These are phyloP conservation scores for Hippocampus barbouri DNA, from an alignment of 2,113 vertebrate genomes.

Conservation along the genomic window DNA sequence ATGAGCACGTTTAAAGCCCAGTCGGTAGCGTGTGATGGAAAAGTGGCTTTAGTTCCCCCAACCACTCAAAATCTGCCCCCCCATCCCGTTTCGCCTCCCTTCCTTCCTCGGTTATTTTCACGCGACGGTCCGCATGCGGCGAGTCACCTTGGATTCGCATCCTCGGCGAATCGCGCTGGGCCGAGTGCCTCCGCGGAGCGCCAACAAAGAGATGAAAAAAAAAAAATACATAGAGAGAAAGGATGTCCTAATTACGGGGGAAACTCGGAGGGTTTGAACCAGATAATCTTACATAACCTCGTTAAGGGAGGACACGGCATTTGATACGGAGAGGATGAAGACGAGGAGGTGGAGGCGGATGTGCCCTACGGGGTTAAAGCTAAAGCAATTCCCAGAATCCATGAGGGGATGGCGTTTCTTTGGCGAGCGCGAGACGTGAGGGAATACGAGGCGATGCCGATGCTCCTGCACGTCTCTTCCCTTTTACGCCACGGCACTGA, in stretches of 20 bases:
- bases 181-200: conserved; percentile 27
- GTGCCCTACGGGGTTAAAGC: conserved; percentile 44
- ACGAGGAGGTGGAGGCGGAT: conserved; percentile 54
- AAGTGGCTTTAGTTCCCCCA: background rate
- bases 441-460: conserved; percentile 1
- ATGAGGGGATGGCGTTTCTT: background rate
- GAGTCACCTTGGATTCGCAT: conserved; percentile 68
- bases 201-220: conserved; percentile 52
- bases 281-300: conserved; percentile 76
- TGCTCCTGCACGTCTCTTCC: background rate
- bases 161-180: conserved; percentile 21
- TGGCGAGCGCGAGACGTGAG: background rate
- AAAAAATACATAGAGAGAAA: conserved; percentile 34
- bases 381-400: conserved; percentile 24
- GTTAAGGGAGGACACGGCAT: conserved; percentile 65
- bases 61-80: background rate
- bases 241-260: conserved; percentile 74
- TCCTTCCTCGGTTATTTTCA: conserved; percentile 13
- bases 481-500: background rate
- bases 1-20: background rate
- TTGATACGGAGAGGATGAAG: conserved; percentile 67
- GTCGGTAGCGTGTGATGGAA: background rate
- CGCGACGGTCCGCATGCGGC: conserved; percentile 44
- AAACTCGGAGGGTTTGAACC: conserved; percentile 74
- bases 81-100: background rate